Percentiles rank a stretch among this genome's conserved stretches.
These are phyloP conservation scores for Daptonema setosum DNA, from an alignment of 2,888 invertebrate genomes.

Conservation along the genomic window DNA sequence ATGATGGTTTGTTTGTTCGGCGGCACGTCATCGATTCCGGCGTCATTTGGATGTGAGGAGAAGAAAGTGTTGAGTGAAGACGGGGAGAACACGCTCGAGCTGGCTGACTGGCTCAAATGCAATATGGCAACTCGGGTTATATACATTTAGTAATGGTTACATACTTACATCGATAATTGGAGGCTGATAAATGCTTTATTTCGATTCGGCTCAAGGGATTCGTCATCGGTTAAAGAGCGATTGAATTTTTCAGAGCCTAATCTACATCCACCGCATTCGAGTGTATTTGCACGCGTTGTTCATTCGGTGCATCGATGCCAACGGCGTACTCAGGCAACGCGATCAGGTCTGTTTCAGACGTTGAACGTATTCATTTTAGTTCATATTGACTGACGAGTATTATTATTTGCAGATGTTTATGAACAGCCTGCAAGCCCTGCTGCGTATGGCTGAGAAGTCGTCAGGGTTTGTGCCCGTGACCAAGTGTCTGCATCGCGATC, in stretches of 20 bases:
- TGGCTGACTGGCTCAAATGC: not conserved
- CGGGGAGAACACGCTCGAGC: not conserved
- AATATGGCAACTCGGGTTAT: not conserved
- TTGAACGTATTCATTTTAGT: too few relatives aligned
- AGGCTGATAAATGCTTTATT: not conserved
- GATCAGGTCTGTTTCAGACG: too few relatives aligned
- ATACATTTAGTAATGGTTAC: not conserved
- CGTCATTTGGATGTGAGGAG: not conserved
- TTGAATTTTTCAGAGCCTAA: not conserved
- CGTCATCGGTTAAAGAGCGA: not conserved
- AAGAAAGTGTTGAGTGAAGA: not conserved
- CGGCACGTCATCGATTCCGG: constrained; percentile 29
- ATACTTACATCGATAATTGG: not conserved
- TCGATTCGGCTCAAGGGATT: not conserved
- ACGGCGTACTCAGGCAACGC: not conserved
- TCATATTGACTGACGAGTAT: too few relatives aligned
- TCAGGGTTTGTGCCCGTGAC: too few relatives aligned
- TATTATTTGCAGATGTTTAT: too few relatives aligned
- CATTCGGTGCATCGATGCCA: not conserved
- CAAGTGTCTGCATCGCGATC: too few relatives aligned
- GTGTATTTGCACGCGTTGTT: not conserved
- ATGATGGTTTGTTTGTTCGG: constrained; percentile 56
- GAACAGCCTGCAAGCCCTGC: too few relatives aligned
- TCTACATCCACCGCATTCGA: not conserved
- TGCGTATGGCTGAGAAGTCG: too few relatives aligned